phyloP scores from a whole-genome alignment of 2,888 invertebrate genomes.

The Phragmatobia fuliginosa region DNA sequence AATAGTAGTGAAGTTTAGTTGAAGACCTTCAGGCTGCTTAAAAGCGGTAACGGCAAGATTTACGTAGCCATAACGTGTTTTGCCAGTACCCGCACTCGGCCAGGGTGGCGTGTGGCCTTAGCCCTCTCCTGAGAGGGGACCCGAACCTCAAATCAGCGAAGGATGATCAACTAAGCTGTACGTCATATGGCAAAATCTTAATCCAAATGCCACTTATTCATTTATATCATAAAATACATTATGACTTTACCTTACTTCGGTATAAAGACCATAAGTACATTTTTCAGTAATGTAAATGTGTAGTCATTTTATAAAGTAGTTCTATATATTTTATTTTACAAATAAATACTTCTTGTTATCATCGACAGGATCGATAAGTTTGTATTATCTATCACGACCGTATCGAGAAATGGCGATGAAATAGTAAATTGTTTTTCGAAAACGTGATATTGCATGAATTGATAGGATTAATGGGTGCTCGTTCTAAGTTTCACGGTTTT shows the following conservation, averaged over 20 bases:
- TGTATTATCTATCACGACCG: background rate
- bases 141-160: too few species aligned
- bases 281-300: background rate
- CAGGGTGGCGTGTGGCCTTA: too few species aligned
- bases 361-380: background rate
- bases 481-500: background rate
- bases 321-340: too few species aligned
- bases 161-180: background rate
- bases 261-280: background rate
- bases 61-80: too few species aligned
- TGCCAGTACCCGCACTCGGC: too few species aligned
- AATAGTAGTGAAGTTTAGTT: too few species aligned
- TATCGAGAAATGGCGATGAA: background rate
- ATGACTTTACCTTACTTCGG: too few species aligned
- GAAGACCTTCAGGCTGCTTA: too few species aligned
- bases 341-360: background rate
- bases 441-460: background rate
- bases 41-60: too few species aligned
- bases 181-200: background rate
- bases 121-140: too few species aligned
- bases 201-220: background rate
- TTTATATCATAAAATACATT: background rate
- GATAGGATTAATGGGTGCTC: background rate
- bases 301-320: background rate
- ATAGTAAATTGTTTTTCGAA: background rate